Percentiles rank a stretch among this genome's conserved stretches.
Evolutionary conservation across 2,888 invertebrate genomes (phyloP).

Genomic region (Chrysomela aeneicollis): DNA sequence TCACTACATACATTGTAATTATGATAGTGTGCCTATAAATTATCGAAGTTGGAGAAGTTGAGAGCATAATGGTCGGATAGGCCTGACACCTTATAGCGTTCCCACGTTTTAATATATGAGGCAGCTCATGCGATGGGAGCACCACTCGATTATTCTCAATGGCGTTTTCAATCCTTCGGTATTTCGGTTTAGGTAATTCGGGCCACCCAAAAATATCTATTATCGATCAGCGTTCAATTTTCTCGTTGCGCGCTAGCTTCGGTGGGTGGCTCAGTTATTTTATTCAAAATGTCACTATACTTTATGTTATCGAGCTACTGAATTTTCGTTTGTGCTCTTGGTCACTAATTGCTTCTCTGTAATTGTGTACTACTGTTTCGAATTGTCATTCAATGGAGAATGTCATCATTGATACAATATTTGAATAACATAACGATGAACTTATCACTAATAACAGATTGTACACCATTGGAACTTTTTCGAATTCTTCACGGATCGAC

Average conservation of each 20-base stretch:
- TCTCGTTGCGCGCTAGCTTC: neutral
- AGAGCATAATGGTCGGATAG: conserved; percentile 35
- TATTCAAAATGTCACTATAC: no score
- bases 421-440: no score
- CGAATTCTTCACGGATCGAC: no score
- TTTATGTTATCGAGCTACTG: no score
- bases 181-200: neutral
- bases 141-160: conserved; percentile 10
- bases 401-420: no score
- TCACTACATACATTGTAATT: conserved; percentile 11
- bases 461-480: no score
- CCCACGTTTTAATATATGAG: conserved; percentile 44
- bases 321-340: no score
- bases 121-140: conserved; percentile 6
- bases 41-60: conserved; percentile 31
- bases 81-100: conserved; percentile 43
- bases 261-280: no score
- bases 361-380: no score
- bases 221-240: neutral
- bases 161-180: conserved; percentile 8
- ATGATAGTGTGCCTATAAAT: conserved; percentile 31
- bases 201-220: conserved; percentile 4
- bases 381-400: no score
- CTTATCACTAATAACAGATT: no score
- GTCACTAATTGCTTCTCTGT: no score